Base-by-base conservation (phyloP, 2,113 vertebrate genomes). In the Pipa parva region DNA sequence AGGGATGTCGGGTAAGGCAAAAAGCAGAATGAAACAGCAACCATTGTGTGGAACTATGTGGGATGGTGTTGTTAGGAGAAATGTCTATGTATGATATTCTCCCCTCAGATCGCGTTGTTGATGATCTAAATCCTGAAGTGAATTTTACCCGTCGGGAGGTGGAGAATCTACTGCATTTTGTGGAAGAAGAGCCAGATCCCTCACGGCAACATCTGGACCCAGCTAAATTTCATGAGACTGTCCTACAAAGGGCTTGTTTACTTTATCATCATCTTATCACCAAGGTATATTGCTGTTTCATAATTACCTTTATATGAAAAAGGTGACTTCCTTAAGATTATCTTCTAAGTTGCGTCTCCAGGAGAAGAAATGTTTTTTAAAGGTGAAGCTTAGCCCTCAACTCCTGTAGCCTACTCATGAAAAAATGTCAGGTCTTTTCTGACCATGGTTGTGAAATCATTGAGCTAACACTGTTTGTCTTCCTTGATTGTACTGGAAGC, bases 121-220 rank as follows among this genome's bases (percentile, higher is more conserved):
- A 99, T 69, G 96, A 99, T 79, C 84, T 99, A 79, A 99, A 99
- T 80, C 97, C 97, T 4, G 92, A 97, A 75, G 83, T 99, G 74
- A 99, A 93, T 77, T 99, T 99, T 51, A 99, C 97, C 10, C 87
- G 95, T 20, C 91, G 94, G 55, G 97, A 99, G 78, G 97, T 99
- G 62, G 97, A 99, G 78, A 98, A 97, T n/a, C 84, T 99, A 72
- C 85, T 99, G 81, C 97, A 99, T 81, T 96, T 98, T 81, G 96
- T 97, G 24, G 97, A 99, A 76, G 97, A 99, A 74, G 97, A 97
- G 76, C 89, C 91, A 0, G 81, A 90, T 55, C 46, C 80, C 29
- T 79, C 83, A 55, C 88, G 89, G 36, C 72, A 57, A 72, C 75
- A 65, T 60, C 79, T 80, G 46, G 85, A 76, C 57, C 12, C 56